phyloP scores from a whole-genome alignment of 2,797 vertebrate genomes.

The Chrysocyon brachyurus region DNA sequence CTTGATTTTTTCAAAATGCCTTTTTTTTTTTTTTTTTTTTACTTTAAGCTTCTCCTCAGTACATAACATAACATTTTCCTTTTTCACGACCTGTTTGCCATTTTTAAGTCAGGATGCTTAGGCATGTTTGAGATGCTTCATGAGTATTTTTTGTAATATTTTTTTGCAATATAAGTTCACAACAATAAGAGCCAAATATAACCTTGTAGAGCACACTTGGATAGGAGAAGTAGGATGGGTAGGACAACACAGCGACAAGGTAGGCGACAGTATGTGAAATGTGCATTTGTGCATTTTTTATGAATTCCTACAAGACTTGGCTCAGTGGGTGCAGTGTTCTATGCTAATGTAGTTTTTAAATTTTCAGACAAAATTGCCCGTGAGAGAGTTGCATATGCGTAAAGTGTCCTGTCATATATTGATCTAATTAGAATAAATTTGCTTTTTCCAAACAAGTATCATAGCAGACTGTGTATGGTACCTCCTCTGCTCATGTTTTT shows the following conservation, averaged over 20 bases:
- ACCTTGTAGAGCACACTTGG: background rate
- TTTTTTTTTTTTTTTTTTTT: background rate
- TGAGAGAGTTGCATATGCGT: background rate
- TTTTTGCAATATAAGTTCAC: background rate
- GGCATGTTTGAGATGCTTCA: background rate
- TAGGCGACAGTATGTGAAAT: background rate
- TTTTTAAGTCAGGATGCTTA: background rate
- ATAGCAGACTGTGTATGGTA: background rate
- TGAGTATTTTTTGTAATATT: background rate
- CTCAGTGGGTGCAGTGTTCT: background rate
- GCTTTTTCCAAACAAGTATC: conserved; percentile 22
- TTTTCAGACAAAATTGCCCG: background rate
- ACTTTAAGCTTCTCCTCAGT: background rate
- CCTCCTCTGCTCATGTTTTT: background rate
- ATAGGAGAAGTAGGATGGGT: background rate
- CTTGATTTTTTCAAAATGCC: conserved; percentile 21
- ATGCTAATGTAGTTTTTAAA: background rate
- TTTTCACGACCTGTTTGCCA: background rate
- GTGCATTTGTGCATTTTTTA: background rate
- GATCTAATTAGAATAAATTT: background rate
- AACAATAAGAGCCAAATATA: background rate
- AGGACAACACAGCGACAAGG: background rate
- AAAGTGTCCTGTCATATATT: background rate
- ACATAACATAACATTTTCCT: background rate
- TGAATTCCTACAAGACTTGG: background rate